Conservation (phyloP, 2,113 vertebrate species). For the Oenanthe oenanthe region DNA sequence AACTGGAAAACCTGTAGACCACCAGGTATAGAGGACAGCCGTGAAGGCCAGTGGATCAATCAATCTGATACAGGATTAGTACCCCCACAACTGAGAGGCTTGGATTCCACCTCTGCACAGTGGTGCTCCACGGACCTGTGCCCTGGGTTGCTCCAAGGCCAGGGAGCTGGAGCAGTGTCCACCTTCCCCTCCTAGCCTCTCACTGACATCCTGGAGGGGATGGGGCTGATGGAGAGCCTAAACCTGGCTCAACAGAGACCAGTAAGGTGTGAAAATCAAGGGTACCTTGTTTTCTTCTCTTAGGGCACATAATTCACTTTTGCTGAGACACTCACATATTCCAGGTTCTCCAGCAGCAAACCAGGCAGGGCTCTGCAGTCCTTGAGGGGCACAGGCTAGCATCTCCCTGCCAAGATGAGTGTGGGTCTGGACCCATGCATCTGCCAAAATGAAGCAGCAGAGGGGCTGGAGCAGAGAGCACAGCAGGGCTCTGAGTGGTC, state of each 20-base stretch:
- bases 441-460: background rate
- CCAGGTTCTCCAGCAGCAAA: background rate
- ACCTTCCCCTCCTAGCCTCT: background rate
- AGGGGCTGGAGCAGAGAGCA: background rate
- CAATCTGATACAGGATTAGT: background rate
- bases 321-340: background rate
- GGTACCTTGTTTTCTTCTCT: background rate
- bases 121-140: background rate
- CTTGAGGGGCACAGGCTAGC: background rate
- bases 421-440: background rate
- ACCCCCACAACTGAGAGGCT: fast-evolving
- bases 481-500: background rate
- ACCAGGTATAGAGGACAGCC: background rate
- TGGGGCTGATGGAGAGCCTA: background rate
- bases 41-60: background rate
- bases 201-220: background rate
- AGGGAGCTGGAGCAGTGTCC: background rate
- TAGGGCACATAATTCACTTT: fast-evolving
- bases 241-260: background rate
- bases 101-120: background rate
- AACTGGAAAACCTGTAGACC: background rate
- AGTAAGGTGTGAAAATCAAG: background rate
- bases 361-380: background rate
- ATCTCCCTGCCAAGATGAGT: background rate
- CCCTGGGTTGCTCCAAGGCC: background rate